Base-by-base conservation (phyloP, 2,113 vertebrate genomes). In the Indicator maculatus region DNA sequence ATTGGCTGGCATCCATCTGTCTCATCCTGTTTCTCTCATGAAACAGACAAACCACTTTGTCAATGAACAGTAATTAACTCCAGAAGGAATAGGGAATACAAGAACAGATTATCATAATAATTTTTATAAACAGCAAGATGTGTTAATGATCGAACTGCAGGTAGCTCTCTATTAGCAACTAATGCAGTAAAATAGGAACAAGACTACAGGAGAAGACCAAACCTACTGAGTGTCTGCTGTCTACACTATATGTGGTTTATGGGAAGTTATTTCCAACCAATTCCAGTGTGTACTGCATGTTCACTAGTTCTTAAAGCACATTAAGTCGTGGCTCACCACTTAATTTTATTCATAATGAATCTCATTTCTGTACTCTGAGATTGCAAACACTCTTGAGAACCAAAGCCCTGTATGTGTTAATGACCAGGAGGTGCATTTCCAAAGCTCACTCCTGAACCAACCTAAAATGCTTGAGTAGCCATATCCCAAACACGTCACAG, bases 1-100 rank as follows among this genome's bases (percentile, higher is more conserved):
- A 74, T 52, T 93, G 90, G 92, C 93, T 81, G 69, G 76, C 61
- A 73, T 95, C 88, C 88, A 88, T 97, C 44, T 83, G 24, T 74
- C 88, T 91, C 66, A 60, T 91, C 33, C 84, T 70, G 45, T 76
- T 90, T 92, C 86, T 96, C 77, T 53, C 89, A 93, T 74, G 73
- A 84, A 93, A 82, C 7, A 88, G 88, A 92, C 82, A 91, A 91
- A 93, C 56, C 76, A 70, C 85, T 86, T 86, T 52, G 77, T 73
- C 90, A 94, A 86, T 74, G 33, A 90, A 56, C 11, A 80, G 45
- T 83, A 83, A 96, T 88, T 83, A 50, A 81, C 73, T 95, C 93
- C 91, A 94, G 92, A 94, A 93, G 63, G 52, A 92, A 80, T 8
- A 52, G 10, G 20, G 75, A n/a, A 85, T 61, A 73, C 3, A 45